Conservation (phyloP, 2,888 invertebrate species). For the Torymus aiolomorphi region DNA sequence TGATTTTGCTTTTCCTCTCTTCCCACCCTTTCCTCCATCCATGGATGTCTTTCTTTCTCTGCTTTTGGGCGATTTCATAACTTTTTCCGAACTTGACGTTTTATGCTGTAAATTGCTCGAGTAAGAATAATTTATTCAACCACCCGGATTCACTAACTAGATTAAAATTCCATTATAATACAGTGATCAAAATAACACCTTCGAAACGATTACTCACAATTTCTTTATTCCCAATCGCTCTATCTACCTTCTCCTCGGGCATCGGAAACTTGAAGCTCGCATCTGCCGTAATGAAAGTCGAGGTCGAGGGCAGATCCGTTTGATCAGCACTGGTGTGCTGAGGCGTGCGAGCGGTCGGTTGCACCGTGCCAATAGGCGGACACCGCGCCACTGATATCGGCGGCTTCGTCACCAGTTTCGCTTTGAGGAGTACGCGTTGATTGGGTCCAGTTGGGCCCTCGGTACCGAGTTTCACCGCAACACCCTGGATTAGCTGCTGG, state of each 20-base stretch:
- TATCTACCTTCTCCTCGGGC: conserved; percentile 1
- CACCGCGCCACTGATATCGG: conserved; percentile 73
- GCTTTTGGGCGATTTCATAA: conserved; percentile 55
- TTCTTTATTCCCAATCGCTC: conserved; percentile 27
- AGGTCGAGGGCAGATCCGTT: conserved; percentile 52
- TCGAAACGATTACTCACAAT: conserved; percentile 26
- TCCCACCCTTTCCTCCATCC: conserved; percentile 14
- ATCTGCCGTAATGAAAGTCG: conserved; percentile 30
- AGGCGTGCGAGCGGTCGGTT: conserved; percentile 77
- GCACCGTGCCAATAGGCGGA: conserved; percentile 79
- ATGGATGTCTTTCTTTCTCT: conserved; percentile 38
- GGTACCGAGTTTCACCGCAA: conserved; percentile 81
- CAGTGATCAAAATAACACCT: neutral
- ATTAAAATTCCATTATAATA: neutral
- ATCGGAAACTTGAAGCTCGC: conserved; percentile 27
- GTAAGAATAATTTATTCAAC: neutral
- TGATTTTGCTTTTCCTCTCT: conserved; percentile 63
- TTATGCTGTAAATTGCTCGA: neutral
- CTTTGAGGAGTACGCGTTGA: conserved; percentile 80
- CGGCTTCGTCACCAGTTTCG: conserved; percentile 81
- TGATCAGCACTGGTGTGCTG: conserved; percentile 49
- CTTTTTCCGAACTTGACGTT: conserved; percentile 41
- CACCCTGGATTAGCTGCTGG: conserved; percentile 79
- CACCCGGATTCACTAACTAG: neutral
- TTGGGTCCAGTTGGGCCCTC: conserved; percentile 81